Evolutionary conservation across 2,797 vertebrate genomes (phyloP).

Genomic region (Diplodus sargus): DNA sequence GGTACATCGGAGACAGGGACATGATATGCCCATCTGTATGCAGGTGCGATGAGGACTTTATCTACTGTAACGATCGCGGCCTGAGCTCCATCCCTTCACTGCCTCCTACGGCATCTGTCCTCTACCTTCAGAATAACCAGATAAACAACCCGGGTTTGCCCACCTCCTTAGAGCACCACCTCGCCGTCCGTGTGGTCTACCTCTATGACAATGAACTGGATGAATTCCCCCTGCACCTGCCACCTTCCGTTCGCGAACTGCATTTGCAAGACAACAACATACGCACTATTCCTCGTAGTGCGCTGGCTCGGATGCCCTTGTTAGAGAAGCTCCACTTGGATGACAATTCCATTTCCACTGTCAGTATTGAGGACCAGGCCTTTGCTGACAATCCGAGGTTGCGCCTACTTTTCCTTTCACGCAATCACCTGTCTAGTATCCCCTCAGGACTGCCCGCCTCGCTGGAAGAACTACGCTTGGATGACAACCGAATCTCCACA

Average conservation of each 20-base stretch:
- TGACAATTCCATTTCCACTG: constrained; percentile 96
- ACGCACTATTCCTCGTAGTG: constrained; percentile 88
- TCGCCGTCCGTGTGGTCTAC: constrained; percentile 91
- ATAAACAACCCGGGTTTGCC: constrained; percentile 94
- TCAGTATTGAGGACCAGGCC: constrained; percentile 95
- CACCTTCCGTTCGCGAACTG: constrained; percentile 91
- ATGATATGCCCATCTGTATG: constrained; percentile 91
- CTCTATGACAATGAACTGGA: constrained; percentile 96
- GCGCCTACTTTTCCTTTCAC: constrained; percentile 92
- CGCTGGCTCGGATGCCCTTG: constrained; percentile 90
- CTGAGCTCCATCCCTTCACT: constrained; percentile 91
- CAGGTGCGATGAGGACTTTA: constrained; percentile 93
- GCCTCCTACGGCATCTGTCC: constrained; percentile 90
- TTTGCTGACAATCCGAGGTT: constrained; percentile 91
- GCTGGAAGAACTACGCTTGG: constrained; percentile 93
- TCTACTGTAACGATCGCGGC: constrained; percentile 97
- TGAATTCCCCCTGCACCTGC: constrained; percentile 91
- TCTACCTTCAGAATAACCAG: constrained; percentile 98
- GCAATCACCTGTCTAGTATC: constrained; percentile 96
- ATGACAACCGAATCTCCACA: constrained; percentile 97
- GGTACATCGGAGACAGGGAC: constrained; percentile 79
- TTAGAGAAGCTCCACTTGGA: constrained; percentile 95
- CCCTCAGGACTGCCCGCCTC: constrained; percentile 93
- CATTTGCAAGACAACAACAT: constrained; percentile 98
- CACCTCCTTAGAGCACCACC: constrained; percentile 86